These are phyloP conservation scores for Scortum barcoo DNA, from an alignment of 2,113 vertebrate genomes.

Conservation along the genomic window DNA sequence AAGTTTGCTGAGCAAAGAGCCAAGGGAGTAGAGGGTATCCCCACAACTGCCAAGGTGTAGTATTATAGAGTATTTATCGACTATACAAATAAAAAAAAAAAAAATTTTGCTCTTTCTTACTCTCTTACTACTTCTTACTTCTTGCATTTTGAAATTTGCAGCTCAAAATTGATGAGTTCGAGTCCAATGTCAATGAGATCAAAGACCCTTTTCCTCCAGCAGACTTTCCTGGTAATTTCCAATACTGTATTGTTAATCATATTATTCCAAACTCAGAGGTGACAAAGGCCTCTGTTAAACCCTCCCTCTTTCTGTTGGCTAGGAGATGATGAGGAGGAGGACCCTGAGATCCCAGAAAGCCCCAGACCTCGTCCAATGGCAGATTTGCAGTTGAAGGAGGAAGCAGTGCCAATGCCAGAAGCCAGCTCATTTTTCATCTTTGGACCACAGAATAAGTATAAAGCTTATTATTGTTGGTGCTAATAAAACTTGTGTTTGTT, in stretches of 20 bases:
- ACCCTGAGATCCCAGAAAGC: conserved; percentile 92
- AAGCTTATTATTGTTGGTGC: neutral
- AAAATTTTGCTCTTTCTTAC: neutral
- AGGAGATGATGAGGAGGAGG: conserved; percentile 96
- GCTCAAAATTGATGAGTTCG: conserved; percentile 96
- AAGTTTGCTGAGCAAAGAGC: conserved; percentile 91
- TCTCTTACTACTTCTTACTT: neutral
- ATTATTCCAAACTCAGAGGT: neutral
- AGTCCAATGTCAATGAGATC: conserved; percentile 94
- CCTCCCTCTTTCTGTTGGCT: neutral
- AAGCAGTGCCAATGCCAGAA: conserved; percentile 94
- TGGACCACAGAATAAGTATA: conserved; percentile 94
- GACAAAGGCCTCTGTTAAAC: neutral
- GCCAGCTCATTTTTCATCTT: conserved; percentile 96
- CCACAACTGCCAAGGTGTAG: conserved; percentile 93
- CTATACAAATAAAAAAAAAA: neutral
- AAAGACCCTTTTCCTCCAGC: conserved; percentile 96
- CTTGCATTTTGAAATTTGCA: conserved; percentile 77
- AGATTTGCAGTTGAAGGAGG: conserved; percentile 94
- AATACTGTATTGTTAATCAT: neutral
- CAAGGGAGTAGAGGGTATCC: conserved; percentile 89
- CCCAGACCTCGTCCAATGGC: conserved; percentile 93
- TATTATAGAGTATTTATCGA: neutral
- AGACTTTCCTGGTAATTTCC: conserved; percentile 91
- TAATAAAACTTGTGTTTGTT: too few relatives aligned